Conservation (phyloP, 1,140 invertebrate genomes). For the Pseudomyrmex dendroicus region DNA sequence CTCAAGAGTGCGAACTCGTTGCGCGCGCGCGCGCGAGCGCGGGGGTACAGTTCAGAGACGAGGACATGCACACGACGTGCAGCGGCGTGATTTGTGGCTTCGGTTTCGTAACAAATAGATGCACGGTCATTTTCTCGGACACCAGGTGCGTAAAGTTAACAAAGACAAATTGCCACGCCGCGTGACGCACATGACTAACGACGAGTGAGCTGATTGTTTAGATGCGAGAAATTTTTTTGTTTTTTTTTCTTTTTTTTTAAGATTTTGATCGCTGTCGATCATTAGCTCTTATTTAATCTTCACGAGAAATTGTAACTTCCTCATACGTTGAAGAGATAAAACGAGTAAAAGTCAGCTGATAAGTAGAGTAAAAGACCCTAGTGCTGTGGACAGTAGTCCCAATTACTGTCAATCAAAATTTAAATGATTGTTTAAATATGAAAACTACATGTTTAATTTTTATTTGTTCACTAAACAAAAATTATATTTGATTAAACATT, state of each 20-base stretch:
- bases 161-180: conserved; percentile 62
- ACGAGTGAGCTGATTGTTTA: conserved; percentile 47
- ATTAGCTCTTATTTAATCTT: not conserved
- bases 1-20: not conserved
- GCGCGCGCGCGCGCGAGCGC: not conserved
- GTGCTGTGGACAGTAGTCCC: no score
- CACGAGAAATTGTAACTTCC: not conserved
- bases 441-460: no score
- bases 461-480: no score
- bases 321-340: not conserved
- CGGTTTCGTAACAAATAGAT: conserved; percentile 65
- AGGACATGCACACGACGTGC: conserved; percentile 54
- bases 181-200: conserved; percentile 53
- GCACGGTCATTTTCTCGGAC: conserved; percentile 67
- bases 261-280: conserved; percentile 40
- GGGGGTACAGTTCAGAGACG: conserved; percentile 58
- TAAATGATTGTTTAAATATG: no score
- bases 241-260: conserved; percentile 28
- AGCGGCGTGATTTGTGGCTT: conserved; percentile 69
- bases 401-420: no score
- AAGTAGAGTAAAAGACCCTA: no score
- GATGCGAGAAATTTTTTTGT: conserved; percentile 11
- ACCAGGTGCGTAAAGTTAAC: conserved; percentile 61
- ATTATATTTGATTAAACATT: no score
- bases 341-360: not conserved